Evolutionary conservation across 2,888 invertebrate genomes (phyloP).

Genomic region (Hyppa rectilinea): DNA sequence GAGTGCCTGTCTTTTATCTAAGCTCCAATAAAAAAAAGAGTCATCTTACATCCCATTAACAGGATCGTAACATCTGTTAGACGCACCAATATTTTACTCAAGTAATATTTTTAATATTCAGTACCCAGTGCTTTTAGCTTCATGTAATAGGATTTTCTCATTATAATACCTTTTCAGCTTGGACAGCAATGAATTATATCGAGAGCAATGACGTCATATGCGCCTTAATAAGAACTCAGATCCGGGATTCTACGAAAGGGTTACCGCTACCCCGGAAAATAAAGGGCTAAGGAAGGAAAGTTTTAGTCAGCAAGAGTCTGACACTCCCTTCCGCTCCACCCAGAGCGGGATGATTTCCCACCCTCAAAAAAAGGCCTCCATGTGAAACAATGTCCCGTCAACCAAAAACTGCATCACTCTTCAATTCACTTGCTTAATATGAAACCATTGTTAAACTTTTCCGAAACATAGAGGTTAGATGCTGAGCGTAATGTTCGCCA

Average conservation of each 20-base stretch:
- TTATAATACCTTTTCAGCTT: too few species aligned
- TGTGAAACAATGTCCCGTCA: neutral
- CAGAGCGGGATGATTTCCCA: too few species aligned
- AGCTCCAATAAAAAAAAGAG: neutral
- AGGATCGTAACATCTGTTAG: neutral
- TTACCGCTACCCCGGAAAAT: too few species aligned
- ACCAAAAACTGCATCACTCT: neutral
- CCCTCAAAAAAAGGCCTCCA: too few species aligned
- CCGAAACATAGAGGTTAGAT: conserved; percentile 16
- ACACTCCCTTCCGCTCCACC: too few species aligned
- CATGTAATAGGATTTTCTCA: neutral
- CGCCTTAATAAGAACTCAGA: neutral
- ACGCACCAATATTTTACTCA: neutral
- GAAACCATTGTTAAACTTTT: conserved; percentile 12
- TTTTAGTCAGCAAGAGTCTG: too few species aligned
- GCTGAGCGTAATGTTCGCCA: conserved; percentile 13
- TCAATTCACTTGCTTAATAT: neutral
- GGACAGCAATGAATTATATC: neutral
- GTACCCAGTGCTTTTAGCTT: conserved; percentile 4
- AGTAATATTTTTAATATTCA: neutral
- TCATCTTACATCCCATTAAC: neutral
- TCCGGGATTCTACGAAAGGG: too few species aligned
- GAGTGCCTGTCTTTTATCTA: conserved; percentile 3
- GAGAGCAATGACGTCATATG: neutral
- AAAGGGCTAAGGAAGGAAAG: too few species aligned